These are phyloP conservation scores for Camponotus pennsylvanicus DNA, from an alignment of 1,140 invertebrate genomes.

Conservation along the genomic window DNA sequence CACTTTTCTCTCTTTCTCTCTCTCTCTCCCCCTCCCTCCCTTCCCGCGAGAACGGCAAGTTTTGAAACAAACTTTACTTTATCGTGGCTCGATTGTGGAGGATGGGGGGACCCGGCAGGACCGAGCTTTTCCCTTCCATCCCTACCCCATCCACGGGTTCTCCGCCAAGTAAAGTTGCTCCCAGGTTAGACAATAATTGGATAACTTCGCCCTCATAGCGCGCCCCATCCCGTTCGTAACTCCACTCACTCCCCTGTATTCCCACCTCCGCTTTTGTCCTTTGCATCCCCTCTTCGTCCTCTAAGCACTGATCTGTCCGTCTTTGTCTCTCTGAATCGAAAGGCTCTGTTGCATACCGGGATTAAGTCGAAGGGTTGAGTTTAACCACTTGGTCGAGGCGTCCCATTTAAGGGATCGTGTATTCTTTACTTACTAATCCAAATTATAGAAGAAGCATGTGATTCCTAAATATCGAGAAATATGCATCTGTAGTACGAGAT, in stretches of 20 bases:
- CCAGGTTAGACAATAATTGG: conserved; percentile 87
- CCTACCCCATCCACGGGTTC: conserved; percentile 69
- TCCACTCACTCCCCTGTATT: conserved; percentile 59
- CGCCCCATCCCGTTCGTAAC: conserved; percentile 70
- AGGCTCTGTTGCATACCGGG: conserved; percentile 82
- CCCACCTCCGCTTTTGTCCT: conserved; percentile 47
- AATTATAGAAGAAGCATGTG: neutral
- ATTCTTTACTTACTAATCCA: conserved; percentile 53
- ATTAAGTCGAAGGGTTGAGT: conserved; percentile 82
- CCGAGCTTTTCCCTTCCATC: conserved; percentile 68
- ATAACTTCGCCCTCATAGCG: conserved; percentile 85
- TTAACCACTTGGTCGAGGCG: conserved; percentile 69
- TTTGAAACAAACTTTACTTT: conserved; percentile 85
- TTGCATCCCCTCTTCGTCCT: conserved; percentile 50
- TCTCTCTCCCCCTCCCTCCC: conserved; percentile 18
- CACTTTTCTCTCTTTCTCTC: conserved; percentile 35
- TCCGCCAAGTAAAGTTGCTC: conserved; percentile 84
- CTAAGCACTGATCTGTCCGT: conserved; percentile 47
- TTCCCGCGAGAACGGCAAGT: conserved; percentile 73
- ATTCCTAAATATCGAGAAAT: neutral
- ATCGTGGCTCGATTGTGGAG: conserved; percentile 83
- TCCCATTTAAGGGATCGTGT: conserved; percentile 62
- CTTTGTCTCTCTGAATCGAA: conserved; percentile 72
- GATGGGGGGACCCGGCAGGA: conserved; percentile 70
- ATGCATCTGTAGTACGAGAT: neutral